A percentile compares a stretch with the other conserved stretches of the same genome.
Evolutionary conservation across 2,113 vertebrate species (phyloP).

Genomic region (Catharus fuscescens): DNA sequence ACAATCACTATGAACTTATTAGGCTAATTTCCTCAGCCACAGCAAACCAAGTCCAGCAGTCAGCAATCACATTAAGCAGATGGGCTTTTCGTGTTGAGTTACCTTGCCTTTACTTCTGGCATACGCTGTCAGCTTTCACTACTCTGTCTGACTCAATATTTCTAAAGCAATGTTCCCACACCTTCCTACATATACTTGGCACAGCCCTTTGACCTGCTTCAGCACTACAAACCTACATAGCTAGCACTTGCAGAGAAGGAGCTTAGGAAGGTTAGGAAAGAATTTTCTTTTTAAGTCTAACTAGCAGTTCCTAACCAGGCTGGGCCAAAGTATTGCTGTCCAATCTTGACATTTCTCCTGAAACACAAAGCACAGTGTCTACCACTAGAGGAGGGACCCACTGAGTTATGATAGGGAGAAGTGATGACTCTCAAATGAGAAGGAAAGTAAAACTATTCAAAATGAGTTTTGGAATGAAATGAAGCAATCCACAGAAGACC

Average conservation of each 20-base stretch:
- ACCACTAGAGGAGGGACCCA: not conserved
- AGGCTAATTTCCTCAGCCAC: not conserved
- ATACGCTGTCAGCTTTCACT: not conserved
- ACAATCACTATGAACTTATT: not conserved
- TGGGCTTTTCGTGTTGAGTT: accelerated
- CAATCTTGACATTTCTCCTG: not conserved
- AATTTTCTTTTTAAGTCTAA: not conserved
- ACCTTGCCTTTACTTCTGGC: not conserved
- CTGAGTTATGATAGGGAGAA: not conserved
- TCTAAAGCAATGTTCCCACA: constrained; percentile 24
- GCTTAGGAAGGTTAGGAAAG: not conserved
- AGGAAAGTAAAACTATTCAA: not conserved
- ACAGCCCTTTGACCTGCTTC: constrained; percentile 26
- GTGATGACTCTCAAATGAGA: not conserved
- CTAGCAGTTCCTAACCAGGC: not conserved
- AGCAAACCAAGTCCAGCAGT: not conserved
- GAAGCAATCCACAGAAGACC: not conserved
- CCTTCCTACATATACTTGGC: not conserved
- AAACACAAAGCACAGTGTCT: not conserved
- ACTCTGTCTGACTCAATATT: not conserved
- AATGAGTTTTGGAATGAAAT: not conserved
- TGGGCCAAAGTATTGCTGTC: not conserved
- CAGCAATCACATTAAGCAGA: not conserved
- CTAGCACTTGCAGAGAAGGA: not conserved
- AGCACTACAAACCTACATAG: not conserved